Base-by-base conservation (phyloP, 2,797 vertebrate species). In the Gymnothorax reevesii region DNA sequence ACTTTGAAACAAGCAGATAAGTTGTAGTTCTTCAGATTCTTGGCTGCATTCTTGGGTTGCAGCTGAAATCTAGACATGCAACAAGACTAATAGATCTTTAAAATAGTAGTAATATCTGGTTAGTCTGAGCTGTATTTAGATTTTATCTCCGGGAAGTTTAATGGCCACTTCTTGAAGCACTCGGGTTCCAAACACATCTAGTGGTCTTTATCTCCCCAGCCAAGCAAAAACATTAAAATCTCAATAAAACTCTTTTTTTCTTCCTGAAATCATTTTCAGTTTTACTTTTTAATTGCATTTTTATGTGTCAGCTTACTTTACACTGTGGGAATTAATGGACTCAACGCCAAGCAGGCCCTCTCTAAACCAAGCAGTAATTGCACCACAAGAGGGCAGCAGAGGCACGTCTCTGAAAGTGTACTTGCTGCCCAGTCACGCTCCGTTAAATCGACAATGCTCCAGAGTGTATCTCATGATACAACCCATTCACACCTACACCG, bases 301-400 rank as follows among this genome's bases (percentile, higher is more conserved):
- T 80, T 80, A 55, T 55, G 7, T 80, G 77, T 9, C 52, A n/a
- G 49, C 75, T 54, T 2, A 20, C 77, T 9, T 22, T 49, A 80
- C 22, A 5, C 55, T 54, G 12, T 55, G 22, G 49, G 77, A 55
- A 20, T 80, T 55, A 52, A 54, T 52, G 20, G 75, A 5, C 71
- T 75, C 17, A 20, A 20, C 9, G 9, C 52, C 20, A 55, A 55
- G n/a, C 4, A 25, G 12, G 25, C 4, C 82, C 12, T 9, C 33
- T 59, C 59, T 57, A 57, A 57, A 3, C 73, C 54, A 22, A 57
- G 49, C 12, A 49, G 8, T 8, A 0, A 22, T 60, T 10, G 25
- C 5, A 42, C 88, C 91, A 89, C 82, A 59, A 91, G 90, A 89
- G 88, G 90, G 59, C 89, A 92, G 90, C 60, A 88, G 10, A 88